Conservation (phyloP, 2,797 vertebrate genomes). For the Diplodus puntazzo region DNA sequence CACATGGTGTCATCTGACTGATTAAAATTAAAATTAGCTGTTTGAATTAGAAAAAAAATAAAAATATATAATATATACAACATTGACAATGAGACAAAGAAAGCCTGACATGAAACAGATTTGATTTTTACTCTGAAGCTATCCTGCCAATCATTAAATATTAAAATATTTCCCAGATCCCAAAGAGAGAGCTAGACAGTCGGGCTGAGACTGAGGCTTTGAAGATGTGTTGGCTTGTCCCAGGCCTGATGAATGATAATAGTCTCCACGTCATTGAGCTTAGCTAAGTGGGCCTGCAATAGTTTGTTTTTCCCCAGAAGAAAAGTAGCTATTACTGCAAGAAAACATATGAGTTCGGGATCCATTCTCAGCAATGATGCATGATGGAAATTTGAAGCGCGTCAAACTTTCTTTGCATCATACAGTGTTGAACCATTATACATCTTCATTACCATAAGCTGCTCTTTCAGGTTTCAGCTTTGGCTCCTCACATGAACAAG, state of each 20-base stretch:
- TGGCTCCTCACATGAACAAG: conserved; percentile 51
- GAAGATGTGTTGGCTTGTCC: conserved; percentile 11
- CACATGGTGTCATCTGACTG: not conserved
- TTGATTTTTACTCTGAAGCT: not conserved
- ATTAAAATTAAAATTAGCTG: conserved; percentile 14
- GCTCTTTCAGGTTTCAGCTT: conserved; percentile 15
- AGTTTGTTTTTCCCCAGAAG: not conserved
- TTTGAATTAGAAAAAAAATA: not conserved
- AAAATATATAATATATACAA: conserved; percentile 4
- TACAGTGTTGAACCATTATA: conserved; percentile 22
- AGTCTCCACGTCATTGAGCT: conserved; percentile 20
- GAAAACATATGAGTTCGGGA: conserved; percentile 3
- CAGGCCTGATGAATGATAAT: conserved; percentile 29
- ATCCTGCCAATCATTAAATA: conserved; percentile 13
- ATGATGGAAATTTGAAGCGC: conserved; percentile 32
- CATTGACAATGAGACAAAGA: conserved; percentile 13
- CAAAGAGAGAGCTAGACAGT: conserved; percentile 1
- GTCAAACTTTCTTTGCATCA: conserved; percentile 27
- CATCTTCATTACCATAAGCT: conserved; percentile 38
- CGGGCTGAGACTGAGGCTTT: conserved; percentile 4
- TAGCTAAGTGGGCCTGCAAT: conserved; percentile 2
- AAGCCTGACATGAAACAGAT: not conserved
- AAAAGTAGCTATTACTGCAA: conserved; percentile 10
- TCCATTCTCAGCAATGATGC: conserved; percentile 12
- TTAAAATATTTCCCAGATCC: conserved; percentile 4